These are phyloP conservation scores for Abscondita cerata DNA, from an alignment of 2,888 invertebrate species.

Conservation along the genomic window DNA sequence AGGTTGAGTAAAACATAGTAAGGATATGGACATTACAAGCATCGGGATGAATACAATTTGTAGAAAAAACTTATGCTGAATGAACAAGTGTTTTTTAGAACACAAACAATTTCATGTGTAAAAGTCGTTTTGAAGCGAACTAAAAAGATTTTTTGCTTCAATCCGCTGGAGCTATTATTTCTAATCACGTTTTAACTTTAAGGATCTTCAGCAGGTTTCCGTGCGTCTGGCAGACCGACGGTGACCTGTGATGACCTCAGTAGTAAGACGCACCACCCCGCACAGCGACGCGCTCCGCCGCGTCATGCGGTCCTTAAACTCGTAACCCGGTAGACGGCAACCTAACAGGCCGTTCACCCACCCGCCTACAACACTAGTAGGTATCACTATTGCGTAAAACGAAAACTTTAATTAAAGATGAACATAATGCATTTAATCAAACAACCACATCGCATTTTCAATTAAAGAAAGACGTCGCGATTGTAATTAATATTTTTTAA, in stretches of 20 bases:
- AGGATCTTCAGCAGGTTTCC: slow-evolving; percentile 42
- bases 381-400: slow-evolving; percentile 30
- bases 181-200: slow-evolving; percentile 27
- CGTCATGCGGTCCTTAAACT: slow-evolving; percentile 47
- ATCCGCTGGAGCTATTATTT: too few relatives aligned
- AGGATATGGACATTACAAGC: too few relatives aligned
- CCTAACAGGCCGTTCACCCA: slow-evolving; percentile 44
- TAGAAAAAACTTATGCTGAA: too few relatives aligned
- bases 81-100: too few relatives aligned
- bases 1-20: too few relatives aligned
- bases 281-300: slow-evolving; percentile 43
- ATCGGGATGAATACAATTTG: too few relatives aligned
- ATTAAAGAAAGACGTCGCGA: too few relatives aligned
- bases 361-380: slow-evolving; percentile 29
- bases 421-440: not conserved
- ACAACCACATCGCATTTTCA: too few relatives aligned
- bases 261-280: slow-evolving; percentile 43
- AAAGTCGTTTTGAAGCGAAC: slow-evolving; percentile 1
- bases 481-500: too few relatives aligned
- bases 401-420: slow-evolving; percentile 16
- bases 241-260: slow-evolving; percentile 43
- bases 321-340: slow-evolving; percentile 45
- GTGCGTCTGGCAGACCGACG: slow-evolving; percentile 47
- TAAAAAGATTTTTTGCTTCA: too few relatives aligned
- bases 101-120: too few relatives aligned